phyloP scores from a whole-genome alignment of 2,888 invertebrate species.

The Rotaria sp. region DNA sequence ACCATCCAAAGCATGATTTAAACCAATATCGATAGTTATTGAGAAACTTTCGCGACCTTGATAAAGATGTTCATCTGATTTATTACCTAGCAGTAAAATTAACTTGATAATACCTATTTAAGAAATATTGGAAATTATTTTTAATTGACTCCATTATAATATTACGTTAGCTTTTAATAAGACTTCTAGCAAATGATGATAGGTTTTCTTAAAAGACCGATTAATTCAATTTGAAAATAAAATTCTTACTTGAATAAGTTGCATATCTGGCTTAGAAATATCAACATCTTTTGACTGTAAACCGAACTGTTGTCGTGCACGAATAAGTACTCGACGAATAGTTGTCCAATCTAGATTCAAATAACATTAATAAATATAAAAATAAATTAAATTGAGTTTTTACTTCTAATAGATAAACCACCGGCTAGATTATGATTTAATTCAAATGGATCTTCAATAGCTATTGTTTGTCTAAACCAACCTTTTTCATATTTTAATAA shows the following conservation, averaged over 20 bases:
- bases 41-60: too few species aligned
- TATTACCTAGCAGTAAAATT: too few species aligned
- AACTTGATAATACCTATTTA: too few species aligned
- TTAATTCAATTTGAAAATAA: too few species aligned
- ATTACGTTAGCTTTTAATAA: too few species aligned
- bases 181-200: too few species aligned
- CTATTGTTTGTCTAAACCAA: conserved; percentile 59
- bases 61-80: too few species aligned
- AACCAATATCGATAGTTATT: too few species aligned
- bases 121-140: too few species aligned
- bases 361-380: not conserved
- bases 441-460: conserved; percentile 64
- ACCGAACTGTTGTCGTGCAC: conserved; percentile 8
- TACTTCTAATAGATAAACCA: conserved; percentile 60
- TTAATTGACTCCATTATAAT: too few species aligned
- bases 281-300: not conserved
- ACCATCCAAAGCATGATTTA: too few species aligned
- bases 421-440: conserved; percentile 60
- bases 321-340: conserved; percentile 22
- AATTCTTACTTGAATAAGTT: not conserved
- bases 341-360: not conserved
- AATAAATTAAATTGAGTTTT: conserved; percentile 39
- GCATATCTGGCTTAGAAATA: not conserved
- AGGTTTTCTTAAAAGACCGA: too few species aligned
- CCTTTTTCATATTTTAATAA: conserved; percentile 60